Base-by-base conservation (phyloP, 1,140 invertebrate genomes). In the Orchestia grillus region DNA sequence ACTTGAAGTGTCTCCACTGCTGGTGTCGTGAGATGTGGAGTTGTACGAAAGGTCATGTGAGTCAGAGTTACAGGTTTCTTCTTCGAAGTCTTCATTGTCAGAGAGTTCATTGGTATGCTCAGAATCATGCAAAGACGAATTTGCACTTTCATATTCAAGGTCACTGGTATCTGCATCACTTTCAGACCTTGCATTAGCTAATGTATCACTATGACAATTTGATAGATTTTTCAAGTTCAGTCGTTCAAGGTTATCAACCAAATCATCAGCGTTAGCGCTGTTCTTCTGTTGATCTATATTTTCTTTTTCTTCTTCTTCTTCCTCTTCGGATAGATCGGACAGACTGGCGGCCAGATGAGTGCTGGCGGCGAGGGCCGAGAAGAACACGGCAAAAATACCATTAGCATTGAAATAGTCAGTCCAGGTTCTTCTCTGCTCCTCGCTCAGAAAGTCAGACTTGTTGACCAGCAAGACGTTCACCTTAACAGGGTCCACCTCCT, bases 391-490 rank as follows among this genome's bases (percentile, higher is more conserved):
- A 77, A 97, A 97, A 11, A 99, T 97, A 53, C 98, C 98, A 96
- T 97, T 97, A 95, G 98, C 97, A 94, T 98, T 97, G 97, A 99
- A 99, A 97, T 99, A 99, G 91, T 98, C 97, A 0, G 98, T 98
- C 99, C 99, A 99, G 45, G 97, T 97, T 97, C 98, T 97, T 96
- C 99, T 98, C 97, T 99, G 99, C 97, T 98, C 97, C 91, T 98
- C 97, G 0, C 98, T 99, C 1, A 99, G 98, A 97, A 99, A 98
- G 97, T 99, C 99, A n/a, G 99, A 98, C 97, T 99, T 99, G 97
- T 99, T 99, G 11, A 99, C 97, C 36, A 99, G 97, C 44, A 99
- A 98, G 96, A 99, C 97, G 97, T 98, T 99, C 41, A 98, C 97
- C 97, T 99, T 99, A 96, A 98, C 97, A 92, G 98, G 97, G 97